Evolutionary conservation across 2,888 invertebrate species (phyloP), one percentile per base, ranked within the genome.

Genomic region (Ochropleura plecta): DNA sequence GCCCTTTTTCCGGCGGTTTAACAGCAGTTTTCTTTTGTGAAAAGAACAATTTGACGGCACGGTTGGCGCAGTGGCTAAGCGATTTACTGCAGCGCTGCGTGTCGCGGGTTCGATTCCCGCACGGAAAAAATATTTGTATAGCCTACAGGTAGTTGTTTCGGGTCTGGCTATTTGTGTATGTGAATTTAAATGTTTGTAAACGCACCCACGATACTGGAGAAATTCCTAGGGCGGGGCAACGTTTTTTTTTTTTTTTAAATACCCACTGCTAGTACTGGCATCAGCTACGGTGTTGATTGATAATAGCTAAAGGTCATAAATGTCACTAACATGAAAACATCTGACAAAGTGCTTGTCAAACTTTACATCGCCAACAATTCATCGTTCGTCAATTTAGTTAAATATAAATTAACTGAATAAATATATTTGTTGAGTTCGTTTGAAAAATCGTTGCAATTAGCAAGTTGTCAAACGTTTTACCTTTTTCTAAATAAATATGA

Each of bases 281-380:
- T 5, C n/a, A 8, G 44, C 10, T 3, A 53, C 10, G 0, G 18
- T n/a, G 51, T 42, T 51, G 42, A 20, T 14, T 51, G 51, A 55
- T 55, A 59, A 66, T 49, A 20, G n/a, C 18, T 12, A 66, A 20
- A 73, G 55, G 20, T 79, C 55, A 51, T 46, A n/a, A 30, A 57
- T 44, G 55, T 73, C 72, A 12, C 12, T 9, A 40, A 20, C 10
- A 5, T 75, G 53, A 49, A 14, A n/a, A 64, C 30, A 30, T 20
- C 18, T 53, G 53, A 79, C 75, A 79, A 79, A 75, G 57, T 60
- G 69, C 20, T 65, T 60, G 75, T 79, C 68, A 75, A 60, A 55
- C 49, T 64, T 0, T 40, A 55, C n/a, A 79, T 59, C 49, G 44
- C 12, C 1, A 5, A 16, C 20, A 18, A 75, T 64, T 75, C 46